Evolutionary conservation across 2,113 vertebrate species (phyloP).

Genomic region (Lutjanus erythropterus): DNA sequence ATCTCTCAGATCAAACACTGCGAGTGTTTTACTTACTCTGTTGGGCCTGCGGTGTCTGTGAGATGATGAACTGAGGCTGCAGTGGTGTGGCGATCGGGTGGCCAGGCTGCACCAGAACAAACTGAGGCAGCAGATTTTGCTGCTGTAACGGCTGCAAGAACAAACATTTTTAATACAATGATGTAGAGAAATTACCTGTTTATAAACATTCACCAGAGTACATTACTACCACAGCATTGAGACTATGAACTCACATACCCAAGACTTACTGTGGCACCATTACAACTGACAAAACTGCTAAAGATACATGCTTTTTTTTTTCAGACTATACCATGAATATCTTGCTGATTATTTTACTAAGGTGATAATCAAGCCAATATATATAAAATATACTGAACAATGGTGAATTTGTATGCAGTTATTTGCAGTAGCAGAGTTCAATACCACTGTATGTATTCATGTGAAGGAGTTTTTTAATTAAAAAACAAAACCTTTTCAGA

Average conservation of each 20-base stretch:
- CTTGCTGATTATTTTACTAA: background rate
- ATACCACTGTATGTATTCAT: background rate
- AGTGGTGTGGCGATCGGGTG: slow-evolving; percentile 91
- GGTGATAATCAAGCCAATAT: background rate
- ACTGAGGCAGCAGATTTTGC: slow-evolving; percentile 97
- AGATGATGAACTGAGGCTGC: slow-evolving; percentile 99
- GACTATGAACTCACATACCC: background rate
- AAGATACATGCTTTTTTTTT: background rate
- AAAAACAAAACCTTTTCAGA: too few species aligned
- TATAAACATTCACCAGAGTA: background rate
- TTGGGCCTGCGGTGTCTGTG: slow-evolving; percentile 95
- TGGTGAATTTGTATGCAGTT: background rate
- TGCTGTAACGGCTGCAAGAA: slow-evolving; percentile 93
- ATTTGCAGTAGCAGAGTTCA: background rate
- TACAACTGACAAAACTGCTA: too few species aligned
- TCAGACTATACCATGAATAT: background rate
- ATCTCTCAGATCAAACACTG: background rate
- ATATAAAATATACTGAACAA: background rate
- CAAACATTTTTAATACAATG: background rate
- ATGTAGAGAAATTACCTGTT: background rate
- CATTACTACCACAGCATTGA: background rate
- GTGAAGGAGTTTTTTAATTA: too few species aligned
- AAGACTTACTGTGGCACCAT: background rate
- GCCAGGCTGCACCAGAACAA: slow-evolving; percentile 96
- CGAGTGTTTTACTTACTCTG: slow-evolving; percentile 86